Conservation (phyloP, 2,797 vertebrate genomes). For the Pithecia hirsuta region DNA sequence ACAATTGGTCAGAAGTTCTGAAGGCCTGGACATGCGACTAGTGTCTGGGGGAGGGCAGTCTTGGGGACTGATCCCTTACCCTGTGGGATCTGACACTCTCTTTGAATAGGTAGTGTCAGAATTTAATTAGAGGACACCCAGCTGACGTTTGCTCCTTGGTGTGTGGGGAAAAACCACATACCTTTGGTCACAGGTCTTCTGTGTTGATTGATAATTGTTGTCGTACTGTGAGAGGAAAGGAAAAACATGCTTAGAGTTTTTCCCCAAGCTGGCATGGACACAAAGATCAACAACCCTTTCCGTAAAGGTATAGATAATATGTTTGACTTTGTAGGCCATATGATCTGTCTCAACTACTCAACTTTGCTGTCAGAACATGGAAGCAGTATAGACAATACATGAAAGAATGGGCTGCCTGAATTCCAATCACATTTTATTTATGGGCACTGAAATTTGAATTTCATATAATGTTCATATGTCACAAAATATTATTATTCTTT, state of each 20-base stretch:
- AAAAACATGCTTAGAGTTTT: too few species aligned
- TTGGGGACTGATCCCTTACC: too few species aligned
- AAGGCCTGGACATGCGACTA: too few species aligned
- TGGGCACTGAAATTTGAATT: not conserved
- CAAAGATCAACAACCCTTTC: not conserved
- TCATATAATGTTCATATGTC: not conserved
- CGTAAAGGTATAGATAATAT: not conserved
- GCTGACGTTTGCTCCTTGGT: not conserved
- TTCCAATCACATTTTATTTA: not conserved
- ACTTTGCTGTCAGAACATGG: not conserved
- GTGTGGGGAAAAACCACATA: too few species aligned
- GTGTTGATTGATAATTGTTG: too few species aligned
- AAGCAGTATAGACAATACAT: not conserved
- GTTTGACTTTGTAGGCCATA: not conserved
- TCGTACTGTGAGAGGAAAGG: too few species aligned
- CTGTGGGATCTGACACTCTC: too few species aligned
- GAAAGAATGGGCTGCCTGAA: not conserved
- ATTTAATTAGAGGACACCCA: not conserved
- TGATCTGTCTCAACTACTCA: not conserved
- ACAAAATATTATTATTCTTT: not conserved
- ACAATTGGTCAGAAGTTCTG: too few species aligned
- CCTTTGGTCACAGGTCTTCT: too few species aligned
- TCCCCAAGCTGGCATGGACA: not conserved
- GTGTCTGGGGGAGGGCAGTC: too few species aligned
- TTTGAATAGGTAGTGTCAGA: not conserved